Conservation (phyloP, 2,888 invertebrate species). For the Drosophila anceps region DNA sequence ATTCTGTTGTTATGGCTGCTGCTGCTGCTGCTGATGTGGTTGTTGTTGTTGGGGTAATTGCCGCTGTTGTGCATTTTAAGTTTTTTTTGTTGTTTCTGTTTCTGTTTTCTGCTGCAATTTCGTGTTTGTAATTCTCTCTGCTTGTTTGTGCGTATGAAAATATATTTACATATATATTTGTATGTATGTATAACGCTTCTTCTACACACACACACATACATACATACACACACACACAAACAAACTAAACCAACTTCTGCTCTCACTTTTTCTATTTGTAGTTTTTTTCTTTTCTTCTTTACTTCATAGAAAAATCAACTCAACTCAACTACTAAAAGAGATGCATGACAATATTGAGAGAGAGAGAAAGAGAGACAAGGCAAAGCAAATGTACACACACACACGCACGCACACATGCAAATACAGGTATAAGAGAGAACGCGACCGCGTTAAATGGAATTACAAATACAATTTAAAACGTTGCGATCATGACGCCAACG, state of each 20-base stretch:
- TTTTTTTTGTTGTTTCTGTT: constrained; percentile 24
- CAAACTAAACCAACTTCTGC: neutral
- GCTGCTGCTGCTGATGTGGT: constrained; percentile 26
- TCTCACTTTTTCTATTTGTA: constrained; percentile 38
- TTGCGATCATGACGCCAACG: constrained; percentile 45
- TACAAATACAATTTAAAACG: constrained; percentile 37
- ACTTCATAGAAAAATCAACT: constrained; percentile 21
- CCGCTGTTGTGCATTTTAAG: constrained; percentile 64
- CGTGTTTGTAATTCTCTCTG: constrained; percentile 10
- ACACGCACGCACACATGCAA: constrained; percentile 1
- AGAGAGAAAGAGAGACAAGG: no score
- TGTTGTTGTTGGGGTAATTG: constrained; percentile 49
- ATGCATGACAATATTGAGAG: constrained; percentile 10
- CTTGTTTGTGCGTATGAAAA: constrained; percentile 12
- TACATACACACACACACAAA: constrained; percentile 4
- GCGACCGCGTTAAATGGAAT: constrained; percentile 19
- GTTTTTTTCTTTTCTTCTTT: constrained; percentile 9
- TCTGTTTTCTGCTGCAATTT: constrained; percentile 13
- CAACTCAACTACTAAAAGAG: constrained; percentile 27
- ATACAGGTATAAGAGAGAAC: constrained; percentile 16
- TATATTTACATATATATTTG: neutral
- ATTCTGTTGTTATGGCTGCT: constrained; percentile 51
- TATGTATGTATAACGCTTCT: neutral
- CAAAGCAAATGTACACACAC: constrained; percentile 1
- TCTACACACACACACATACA: constrained; percentile 5